Evolutionary conservation across 2,888 invertebrate genomes (phyloP).

Genomic region (Ditylenchus weischeri): DNA sequence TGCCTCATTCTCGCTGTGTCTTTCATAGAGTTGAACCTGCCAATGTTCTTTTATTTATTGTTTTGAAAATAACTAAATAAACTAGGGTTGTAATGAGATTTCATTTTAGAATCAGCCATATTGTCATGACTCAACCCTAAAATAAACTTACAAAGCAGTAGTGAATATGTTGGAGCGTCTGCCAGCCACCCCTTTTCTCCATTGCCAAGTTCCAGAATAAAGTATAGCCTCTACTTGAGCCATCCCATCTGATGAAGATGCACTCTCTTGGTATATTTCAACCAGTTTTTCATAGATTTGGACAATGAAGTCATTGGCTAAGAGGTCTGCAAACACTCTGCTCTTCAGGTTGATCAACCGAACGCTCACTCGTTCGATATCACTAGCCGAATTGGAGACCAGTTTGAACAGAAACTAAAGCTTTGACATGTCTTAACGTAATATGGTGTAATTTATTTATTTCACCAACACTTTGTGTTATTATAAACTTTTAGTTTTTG

Average conservation of each 20-base stretch:
- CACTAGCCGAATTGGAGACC: not conserved
- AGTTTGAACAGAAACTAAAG: slow-evolving; percentile 7
- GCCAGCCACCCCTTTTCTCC: slow-evolving; percentile 1
- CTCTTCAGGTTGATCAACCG: slow-evolving; percentile 5
- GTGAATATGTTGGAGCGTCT: slow-evolving; percentile 6
- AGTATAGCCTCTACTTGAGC: slow-evolving; percentile 4
- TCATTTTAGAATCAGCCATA: no score
- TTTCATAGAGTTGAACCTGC: slow-evolving; percentile 5
- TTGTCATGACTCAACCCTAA: not conserved
- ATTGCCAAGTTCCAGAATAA: not conserved
- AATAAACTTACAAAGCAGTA: slow-evolving; percentile 3
- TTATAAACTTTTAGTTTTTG: no score
- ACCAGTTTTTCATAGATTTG: slow-evolving; percentile 1
- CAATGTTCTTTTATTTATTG: no score
- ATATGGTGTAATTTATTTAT: no score
- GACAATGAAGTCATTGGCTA: not conserved
- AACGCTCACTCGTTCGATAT: slow-evolving; percentile 1
- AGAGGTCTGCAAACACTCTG: not conserved
- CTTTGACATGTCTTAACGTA: no score
- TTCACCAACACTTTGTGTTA: no score
- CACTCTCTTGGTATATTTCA: not conserved
- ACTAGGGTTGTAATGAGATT: no score
- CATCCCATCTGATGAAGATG: not conserved
- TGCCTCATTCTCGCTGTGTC: not conserved
- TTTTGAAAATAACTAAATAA: no score